Conservation (phyloP, 2,888 invertebrate genomes). For the Andrena bucephala region DNA sequence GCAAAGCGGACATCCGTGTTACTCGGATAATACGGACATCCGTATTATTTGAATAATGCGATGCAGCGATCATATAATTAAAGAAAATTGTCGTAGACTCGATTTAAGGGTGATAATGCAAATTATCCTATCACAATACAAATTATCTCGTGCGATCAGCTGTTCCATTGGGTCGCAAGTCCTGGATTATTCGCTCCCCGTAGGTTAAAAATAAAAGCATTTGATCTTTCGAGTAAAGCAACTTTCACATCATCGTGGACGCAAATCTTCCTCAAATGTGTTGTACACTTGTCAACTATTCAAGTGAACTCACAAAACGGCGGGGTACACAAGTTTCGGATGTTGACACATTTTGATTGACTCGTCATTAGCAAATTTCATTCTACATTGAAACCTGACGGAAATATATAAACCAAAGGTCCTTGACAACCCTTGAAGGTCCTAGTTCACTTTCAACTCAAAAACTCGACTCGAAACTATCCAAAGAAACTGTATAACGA, state of each 20-base stretch:
- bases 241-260: constrained; percentile 20
- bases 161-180: neutral
- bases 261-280: constrained; percentile 3
- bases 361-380: neutral
- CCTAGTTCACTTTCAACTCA: too few species aligned
- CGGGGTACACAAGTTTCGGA: neutral
- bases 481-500: too few species aligned
- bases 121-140: constrained; percentile 50
- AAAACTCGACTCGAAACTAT: too few species aligned
- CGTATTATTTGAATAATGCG: constrained; percentile 60
- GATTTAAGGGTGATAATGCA: constrained; percentile 52
- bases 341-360: neutral
- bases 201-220: neutral
- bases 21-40: constrained; percentile 61
- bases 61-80: constrained; percentile 60
- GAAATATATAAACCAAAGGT: neutral
- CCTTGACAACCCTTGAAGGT: too few species aligned
- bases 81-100: constrained; percentile 58
- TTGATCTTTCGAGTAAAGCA: neutral
- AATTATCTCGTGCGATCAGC: constrained; percentile 31
- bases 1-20: constrained; percentile 55
- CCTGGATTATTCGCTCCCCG: neutral
- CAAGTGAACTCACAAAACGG: neutral
- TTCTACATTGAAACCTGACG: neutral
- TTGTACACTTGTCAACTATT: neutral